Evolutionary conservation across 2,797 vertebrate species (phyloP).

Genomic region (Propithecus deckenii): DNA sequence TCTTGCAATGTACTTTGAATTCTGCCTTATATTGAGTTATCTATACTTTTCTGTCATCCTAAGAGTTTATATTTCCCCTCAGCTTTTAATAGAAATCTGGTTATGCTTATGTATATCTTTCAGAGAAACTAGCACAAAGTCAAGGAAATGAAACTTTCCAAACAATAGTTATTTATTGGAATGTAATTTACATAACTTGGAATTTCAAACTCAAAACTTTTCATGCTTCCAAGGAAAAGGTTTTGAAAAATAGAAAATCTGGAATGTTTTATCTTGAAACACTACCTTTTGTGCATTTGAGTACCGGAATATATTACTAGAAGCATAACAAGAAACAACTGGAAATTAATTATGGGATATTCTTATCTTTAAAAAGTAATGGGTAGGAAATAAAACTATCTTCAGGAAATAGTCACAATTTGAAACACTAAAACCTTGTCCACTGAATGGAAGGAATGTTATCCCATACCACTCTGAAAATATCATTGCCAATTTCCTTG

Average conservation of each 20-base stretch:
- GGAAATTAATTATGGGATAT: neutral
- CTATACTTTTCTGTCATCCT: neutral
- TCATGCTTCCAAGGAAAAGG: neutral
- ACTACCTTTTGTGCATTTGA: neutral
- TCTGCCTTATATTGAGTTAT: neutral
- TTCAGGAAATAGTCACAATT: constrained; percentile 5
- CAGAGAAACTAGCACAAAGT: neutral
- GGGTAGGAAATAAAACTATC: neutral
- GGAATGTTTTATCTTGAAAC: neutral
- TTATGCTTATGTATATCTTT: neutral
- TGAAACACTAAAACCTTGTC: neutral
- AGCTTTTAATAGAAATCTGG: neutral
- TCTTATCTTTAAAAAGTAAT: constrained; percentile 14
- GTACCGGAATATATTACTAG: neutral
- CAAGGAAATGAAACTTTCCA: neutral
- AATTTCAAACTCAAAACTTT: neutral
- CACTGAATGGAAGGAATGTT: neutral
- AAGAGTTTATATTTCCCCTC: neutral
- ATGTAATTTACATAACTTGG: neutral
- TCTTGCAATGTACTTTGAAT: neutral
- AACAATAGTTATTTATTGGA: constrained; percentile 14
- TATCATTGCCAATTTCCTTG: neutral
- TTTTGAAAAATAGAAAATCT: neutral
- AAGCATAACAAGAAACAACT: neutral
- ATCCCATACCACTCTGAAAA: neutral